Evolutionary conservation across 2,797 vertebrate species (phyloP).

Genomic region (Carduelis carduelis): DNA sequence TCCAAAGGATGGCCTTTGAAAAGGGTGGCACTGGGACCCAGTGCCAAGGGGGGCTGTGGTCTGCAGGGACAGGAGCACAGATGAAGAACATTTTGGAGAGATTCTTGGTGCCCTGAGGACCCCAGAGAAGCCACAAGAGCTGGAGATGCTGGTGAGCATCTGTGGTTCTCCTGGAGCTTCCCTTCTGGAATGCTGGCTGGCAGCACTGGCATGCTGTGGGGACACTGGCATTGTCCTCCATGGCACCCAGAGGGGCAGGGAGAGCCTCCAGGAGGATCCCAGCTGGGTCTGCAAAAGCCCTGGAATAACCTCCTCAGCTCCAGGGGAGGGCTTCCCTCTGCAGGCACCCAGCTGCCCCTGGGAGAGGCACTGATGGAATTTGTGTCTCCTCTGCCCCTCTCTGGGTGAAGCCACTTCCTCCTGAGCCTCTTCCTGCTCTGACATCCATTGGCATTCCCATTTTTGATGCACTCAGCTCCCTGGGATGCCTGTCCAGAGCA

Average conservation of each 20-base stretch:
- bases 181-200: not conserved
- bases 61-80: not conserved
- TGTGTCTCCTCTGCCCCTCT: not conserved
- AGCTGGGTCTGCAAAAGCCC: not conserved
- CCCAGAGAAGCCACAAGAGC: not conserved
- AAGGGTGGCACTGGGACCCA: too few relatives aligned
- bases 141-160: not conserved
- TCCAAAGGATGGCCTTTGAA: too few relatives aligned
- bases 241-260: not conserved
- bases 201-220: not conserved
- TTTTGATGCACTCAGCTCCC: not conserved
- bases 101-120: not conserved
- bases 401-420: not conserved
- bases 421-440: not conserved
- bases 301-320: not conserved
- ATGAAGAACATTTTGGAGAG: not conserved
- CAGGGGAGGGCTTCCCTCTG: not conserved
- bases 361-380: not conserved
- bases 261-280: not conserved
- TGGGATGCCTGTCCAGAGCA: slow-evolving; percentile 34
- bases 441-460: not conserved
- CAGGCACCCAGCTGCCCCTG: not conserved
- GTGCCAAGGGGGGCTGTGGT: not conserved
- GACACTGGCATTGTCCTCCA: not conserved
- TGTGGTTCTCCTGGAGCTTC: not conserved